Conservation (phyloP, 2,113 vertebrate species). For the Lethenteron camtschaticum region DNA sequence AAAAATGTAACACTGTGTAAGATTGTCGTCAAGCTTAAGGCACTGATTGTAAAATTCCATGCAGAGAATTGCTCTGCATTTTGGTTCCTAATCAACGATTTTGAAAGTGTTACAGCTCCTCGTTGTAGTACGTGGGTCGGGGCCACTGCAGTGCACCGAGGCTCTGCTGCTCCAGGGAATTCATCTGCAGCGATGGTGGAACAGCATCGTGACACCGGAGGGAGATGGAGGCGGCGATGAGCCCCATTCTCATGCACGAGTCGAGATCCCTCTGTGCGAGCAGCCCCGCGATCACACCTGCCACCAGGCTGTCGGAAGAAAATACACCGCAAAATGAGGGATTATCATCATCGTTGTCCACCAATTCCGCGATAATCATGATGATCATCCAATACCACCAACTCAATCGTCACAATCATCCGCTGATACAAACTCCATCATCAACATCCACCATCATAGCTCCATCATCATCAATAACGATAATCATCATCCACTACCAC, state of each 20-base stretch:
- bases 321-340: not conserved
- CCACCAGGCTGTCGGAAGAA: constrained; percentile 33
- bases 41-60: too few species aligned
- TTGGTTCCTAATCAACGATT: too few species aligned
- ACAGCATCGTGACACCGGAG: constrained; percentile 33
- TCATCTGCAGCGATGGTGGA: constrained; percentile 22
- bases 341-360: not conserved
- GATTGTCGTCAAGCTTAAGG: too few species aligned
- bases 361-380: too few species aligned
- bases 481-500: too few species aligned
- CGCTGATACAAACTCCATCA: too few species aligned
- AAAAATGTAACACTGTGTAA: too few species aligned
- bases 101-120: not conserved
- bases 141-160: constrained; percentile 22
- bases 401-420: too few species aligned
- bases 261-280: constrained; percentile 28
- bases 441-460: too few species aligned
- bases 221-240: constrained; percentile 34
- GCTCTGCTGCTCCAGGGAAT: constrained; percentile 23
- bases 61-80: too few species aligned
- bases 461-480: too few species aligned
- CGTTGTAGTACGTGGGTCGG: constrained; percentile 13
- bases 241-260: constrained; percentile 38
- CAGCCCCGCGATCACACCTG: constrained; percentile 42
- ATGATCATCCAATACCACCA: too few species aligned